phyloP scores from a whole-genome alignment of 2,888 invertebrate genomes.

The Antitype chi region DNA sequence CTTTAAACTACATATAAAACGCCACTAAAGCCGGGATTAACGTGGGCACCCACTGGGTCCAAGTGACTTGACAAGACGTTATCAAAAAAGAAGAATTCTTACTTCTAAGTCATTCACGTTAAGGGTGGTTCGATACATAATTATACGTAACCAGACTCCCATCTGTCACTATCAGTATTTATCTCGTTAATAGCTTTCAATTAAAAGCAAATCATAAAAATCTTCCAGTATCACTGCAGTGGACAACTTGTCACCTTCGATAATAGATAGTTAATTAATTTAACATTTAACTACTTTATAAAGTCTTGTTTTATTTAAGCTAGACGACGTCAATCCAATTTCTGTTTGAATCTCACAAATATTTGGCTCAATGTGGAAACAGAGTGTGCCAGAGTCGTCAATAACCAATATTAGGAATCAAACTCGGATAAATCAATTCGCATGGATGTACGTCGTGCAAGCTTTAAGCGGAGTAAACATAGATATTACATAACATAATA shows the following conservation, averaged over 20 bases:
- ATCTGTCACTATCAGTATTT: not conserved
- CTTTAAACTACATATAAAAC: too few species aligned
- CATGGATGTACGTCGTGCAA: not conserved
- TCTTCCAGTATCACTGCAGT: conserved; percentile 1
- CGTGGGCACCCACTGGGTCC: too few species aligned
- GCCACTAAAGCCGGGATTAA: too few species aligned
- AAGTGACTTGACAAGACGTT: not conserved
- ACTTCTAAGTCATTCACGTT: not conserved
- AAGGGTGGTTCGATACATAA: not conserved
- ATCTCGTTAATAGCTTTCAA: conserved; percentile 11
- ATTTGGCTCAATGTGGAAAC: conserved; percentile 20
- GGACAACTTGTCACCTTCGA: not conserved
- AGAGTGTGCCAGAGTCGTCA: conserved; percentile 4
- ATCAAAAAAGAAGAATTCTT: not conserved
- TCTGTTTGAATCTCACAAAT: not conserved
- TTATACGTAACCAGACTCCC: conserved; percentile 4
- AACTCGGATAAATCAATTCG: conserved; percentile 10
- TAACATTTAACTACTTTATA: not conserved
- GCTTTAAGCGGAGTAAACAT: not conserved
- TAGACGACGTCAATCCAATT: conserved; percentile 10
- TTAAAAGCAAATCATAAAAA: conserved; percentile 23
- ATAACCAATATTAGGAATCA: conserved; percentile 25
- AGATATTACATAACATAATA: not conserved
- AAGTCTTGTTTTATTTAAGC: not conserved
- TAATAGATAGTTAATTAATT: conserved; percentile 6